Base-by-base conservation (phyloP, 2,113 vertebrate species). In the Syngnathus scovelli region DNA sequence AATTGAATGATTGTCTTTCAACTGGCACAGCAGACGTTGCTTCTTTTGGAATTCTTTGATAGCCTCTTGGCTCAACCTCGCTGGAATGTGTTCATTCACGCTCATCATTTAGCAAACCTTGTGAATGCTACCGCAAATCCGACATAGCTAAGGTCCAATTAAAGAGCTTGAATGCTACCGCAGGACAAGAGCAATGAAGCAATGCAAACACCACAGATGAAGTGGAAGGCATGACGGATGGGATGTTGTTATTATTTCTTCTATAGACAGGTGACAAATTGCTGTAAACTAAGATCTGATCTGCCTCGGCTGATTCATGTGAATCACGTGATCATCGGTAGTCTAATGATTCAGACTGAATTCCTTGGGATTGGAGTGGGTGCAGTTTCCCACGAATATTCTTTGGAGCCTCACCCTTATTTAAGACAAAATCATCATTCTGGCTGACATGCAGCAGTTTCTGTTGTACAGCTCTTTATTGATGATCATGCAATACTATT, bases 381-480 rank as follows among this genome's bases (percentile, higher is more conserved):
- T 9, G 4, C 10, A 21, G 13, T 56, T 9, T 13, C 36, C 16
- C 55, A 56, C 36, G 4, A 16, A 36, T 56, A 36, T 12, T 16
- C 27, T 56, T 27, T 33, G 23, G 12, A 15, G 7, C 12, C 12
- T 56, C 16, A 2, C 27, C 36, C 5, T 55, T 56, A 56, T 27
- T 12, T 21, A 6, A 36, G 55, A 15, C 27, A 7, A 56, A 56
- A 56, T 56, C 81, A 43, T 90, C 86, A 90, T 71, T 69, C 77
- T 33, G 27, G 27, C 1, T 2, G 2, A 71, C 70, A 46, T 66
- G 36, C 68, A 65, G 67, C 77, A 75, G 82, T 76, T 81, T 41
- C 78, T 67, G 66, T 87, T 86, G 83, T 82, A 78, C 41, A 80
- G 74, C 69, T 61, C 66, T 74, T 85, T 79, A 33, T 33, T 82